phyloP scores from a whole-genome alignment of 2,888 invertebrate genomes.

The Phaonia tiefii region DNA sequence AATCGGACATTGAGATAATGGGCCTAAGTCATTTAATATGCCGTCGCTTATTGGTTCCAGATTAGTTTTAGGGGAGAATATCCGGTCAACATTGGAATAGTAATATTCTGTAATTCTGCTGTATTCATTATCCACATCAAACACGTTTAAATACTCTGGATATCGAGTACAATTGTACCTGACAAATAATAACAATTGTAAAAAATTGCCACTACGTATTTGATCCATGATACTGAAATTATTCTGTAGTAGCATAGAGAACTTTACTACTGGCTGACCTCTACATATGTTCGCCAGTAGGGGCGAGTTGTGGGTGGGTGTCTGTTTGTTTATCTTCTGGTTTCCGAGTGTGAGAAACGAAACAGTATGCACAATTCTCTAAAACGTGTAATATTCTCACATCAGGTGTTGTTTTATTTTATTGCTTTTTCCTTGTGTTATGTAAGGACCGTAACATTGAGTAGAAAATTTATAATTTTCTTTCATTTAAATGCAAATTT shows the following conservation, averaged over 20 bases:
- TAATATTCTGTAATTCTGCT: no score
- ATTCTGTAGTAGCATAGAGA: not conserved
- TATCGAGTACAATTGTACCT: slow-evolving; percentile 12
- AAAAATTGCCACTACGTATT: slow-evolving; percentile 2
- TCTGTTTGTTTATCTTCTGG: slow-evolving; percentile 7
- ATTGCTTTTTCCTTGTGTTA: slow-evolving; percentile 6
- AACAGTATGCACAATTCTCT: slow-evolving; percentile 7
- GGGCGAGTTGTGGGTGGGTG: slow-evolving; percentile 18
- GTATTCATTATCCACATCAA: no score
- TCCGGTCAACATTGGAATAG: not conserved
- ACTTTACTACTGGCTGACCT: slow-evolving; percentile 18
- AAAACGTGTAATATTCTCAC: slow-evolving; percentile 28
- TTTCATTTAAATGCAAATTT: slow-evolving; percentile 33
- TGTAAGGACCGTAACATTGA: slow-evolving; percentile 22
- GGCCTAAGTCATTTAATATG: no score
- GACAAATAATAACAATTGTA: slow-evolving; percentile 8
- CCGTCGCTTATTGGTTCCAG: no score
- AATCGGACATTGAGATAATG: no score
- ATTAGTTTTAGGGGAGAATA: no score
- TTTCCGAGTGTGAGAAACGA: slow-evolving; percentile 19
- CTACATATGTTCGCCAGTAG: not conserved
- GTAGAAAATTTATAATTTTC: slow-evolving; percentile 20
- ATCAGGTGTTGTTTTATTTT: not conserved
- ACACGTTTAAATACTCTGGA: no score
- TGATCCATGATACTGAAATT: not conserved